Evolutionary conservation across 1,140 invertebrate species (phyloP), one percentile per base, ranked within the genome.

Genomic region (Stegodyphus mimosarum): DNA sequence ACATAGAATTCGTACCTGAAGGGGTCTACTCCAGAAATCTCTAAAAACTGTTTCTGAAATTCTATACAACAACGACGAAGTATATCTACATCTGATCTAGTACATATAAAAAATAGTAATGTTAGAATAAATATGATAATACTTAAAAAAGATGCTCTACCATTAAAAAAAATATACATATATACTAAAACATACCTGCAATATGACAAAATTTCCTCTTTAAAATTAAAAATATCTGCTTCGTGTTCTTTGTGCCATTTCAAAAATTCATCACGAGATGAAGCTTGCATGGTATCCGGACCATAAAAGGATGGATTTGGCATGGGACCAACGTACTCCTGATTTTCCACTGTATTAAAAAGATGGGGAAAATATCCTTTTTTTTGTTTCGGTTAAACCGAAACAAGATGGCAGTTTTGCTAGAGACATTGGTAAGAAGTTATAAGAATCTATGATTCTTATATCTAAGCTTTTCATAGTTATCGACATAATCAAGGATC

Each of bases 361-460:
- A 67, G 64, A 17, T 67, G 64, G 7, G 64, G 6, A 17, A 67
- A 67, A 18, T 17, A 67, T 7, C 64, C 64, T 76, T 87, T 87
- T 9, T 55, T 87, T 76, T 15, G 76, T 33, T 52, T 83, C 83
- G 6, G 10, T 75, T 10, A 87, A 49, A n/a, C 73, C 60, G 86
- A 87, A 87, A n/a, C 18, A 48, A 60, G 15, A 60, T 13, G 83
- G 83, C 5, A 87, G 51, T 13, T 48, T 15, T 49, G 86, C 15
- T 48, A 73, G 55, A 33, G 81, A 55, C 86, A 86, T 80, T 18
- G 77, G 84, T 52, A 87, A 67, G 70, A 87, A 87, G 79, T 73
- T 85, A 51, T 33, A 75, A 6, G 55, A 64, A 64, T 84, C 81
- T 50, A 84, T 66, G 49, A 84, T 18, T 13, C 64, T 0, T 18